Percentiles rank a stretch among this genome's conserved stretches.
These are phyloP conservation scores for Acropora tenuis DNA, from an alignment of 64 coral and sea anemone species.

Conservation along the genomic window DNA sequence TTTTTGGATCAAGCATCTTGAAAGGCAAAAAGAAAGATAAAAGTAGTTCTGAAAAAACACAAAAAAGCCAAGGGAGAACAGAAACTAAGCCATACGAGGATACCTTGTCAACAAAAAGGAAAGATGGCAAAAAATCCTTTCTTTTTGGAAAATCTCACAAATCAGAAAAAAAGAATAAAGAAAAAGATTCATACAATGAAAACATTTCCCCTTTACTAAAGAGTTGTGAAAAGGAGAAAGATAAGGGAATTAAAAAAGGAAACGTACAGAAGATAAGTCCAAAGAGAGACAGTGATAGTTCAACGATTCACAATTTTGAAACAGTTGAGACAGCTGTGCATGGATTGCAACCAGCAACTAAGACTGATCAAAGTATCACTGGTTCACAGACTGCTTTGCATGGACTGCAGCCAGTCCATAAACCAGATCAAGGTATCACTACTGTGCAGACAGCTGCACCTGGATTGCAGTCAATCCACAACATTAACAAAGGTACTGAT, in stretches of 20 bases:
- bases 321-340: no score
- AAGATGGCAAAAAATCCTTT: constrained; percentile 31
- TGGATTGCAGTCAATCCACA: no score
- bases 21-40: constrained; percentile 76
- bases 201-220: constrained; percentile 45
- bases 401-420: no score
- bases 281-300: background rate
- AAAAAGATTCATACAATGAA: constrained; percentile 14
- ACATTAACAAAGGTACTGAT: no score
- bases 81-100: background rate
- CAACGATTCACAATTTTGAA: no score
- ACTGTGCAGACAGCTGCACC: no score
- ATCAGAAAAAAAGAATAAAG: background rate
- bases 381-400: no score
- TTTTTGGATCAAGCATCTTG: constrained; percentile 85
- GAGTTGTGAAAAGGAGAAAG: constrained; percentile 22
- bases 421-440: no score
- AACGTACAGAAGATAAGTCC: background rate
- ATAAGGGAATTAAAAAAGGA: background rate
- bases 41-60: background rate
- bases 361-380: no score
- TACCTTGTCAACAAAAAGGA: background rate
- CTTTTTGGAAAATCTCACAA: constrained; percentile 18
- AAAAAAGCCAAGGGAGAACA: constrained; percentile 36
- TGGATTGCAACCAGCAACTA: no score